Evolutionary conservation across 2,113 vertebrate species (phyloP), one percentile per base, ranked within the genome.

Genomic region (Thalassoma bifasciatum): DNA sequence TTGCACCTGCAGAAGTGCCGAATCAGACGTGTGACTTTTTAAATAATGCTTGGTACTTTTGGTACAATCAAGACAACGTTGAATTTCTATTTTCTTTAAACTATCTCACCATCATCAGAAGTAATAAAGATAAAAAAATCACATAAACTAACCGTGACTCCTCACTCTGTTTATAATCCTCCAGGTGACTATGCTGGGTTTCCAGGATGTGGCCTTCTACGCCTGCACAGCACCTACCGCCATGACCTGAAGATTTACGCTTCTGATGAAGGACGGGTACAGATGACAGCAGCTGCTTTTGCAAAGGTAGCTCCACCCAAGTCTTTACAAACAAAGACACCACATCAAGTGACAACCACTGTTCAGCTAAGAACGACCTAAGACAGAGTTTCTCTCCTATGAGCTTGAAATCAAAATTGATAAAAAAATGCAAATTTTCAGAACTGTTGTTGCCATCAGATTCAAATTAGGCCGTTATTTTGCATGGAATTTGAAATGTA

Each of bases 171-270:
- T 10, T 62, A 2, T 19, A 1, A 21, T 64, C 52, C 14, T 58
- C 34, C 36, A 99, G 98, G 98, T 42, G 98, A 99, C 85, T 99
- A 98, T 2, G 97, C 97, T 36, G 98, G 98, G 23, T 99, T 98
- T 77, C 97, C 98, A 24, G 98, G 98, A n/a, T 99, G 98, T 71
- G 97, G 98, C 36, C 93, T 99, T 40, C 96, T 99, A 30, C 95
- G 97, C 17, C 93, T 99, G 61, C 98, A 99, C 88, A 99, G 97
- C 92, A 99, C 97, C 4, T 99, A 98, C 57, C 96, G 98, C 66
- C 98, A 99, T 0, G 97, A 99, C 82, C 95, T 99, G 81, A 99
- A 98, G 94, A 99, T 99, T 91, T 99, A 99, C 0, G 98, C 98
- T 60, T 99, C 98, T 0, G 98, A 99, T 0, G 98, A 99, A 83